These are phyloP conservation scores for Andrena fulva DNA, from an alignment of 2,888 invertebrate species.

Conservation along the genomic window DNA sequence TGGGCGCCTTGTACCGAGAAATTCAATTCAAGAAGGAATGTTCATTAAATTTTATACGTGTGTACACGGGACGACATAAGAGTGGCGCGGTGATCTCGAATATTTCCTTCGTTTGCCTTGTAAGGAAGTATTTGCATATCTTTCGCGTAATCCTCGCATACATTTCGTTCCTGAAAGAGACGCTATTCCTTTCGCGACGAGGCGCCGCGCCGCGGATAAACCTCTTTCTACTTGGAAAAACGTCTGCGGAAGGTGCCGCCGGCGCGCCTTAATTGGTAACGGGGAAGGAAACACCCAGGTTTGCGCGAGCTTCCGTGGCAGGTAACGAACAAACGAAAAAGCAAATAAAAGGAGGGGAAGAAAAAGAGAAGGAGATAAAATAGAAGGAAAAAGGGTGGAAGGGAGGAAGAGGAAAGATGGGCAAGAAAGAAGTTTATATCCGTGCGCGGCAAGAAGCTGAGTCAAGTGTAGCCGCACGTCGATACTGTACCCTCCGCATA, in stretches of 20 bases:
- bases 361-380: too few species aligned
- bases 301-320: background rate
- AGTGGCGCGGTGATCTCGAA: conserved; percentile 31
- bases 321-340: too few species aligned
- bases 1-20: conserved; percentile 38
- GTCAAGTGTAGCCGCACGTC: conserved; percentile 58
- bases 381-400: background rate
- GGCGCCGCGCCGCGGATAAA: conserved; percentile 1
- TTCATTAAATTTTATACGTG: conserved; percentile 59
- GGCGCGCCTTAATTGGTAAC: conserved; percentile 27
- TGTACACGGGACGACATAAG: conserved; percentile 6
- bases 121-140: conserved; percentile 39
- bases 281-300: background rate
- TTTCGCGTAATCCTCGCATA: conserved; percentile 16
- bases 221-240: conserved; percentile 1
- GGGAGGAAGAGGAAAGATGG: background rate
- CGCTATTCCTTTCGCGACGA: background rate
- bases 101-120: background rate
- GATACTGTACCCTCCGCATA: conserved; percentile 61
- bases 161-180: conserved; percentile 5
- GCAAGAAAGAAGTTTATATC: conserved; percentile 15
- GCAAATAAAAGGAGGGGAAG: too few species aligned
- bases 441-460: conserved; percentile 29
- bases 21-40: conserved; percentile 53
- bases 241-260: background rate